Conservation (phyloP, 1,140 invertebrate genomes). For the Cheumatopsyche charites region DNA sequence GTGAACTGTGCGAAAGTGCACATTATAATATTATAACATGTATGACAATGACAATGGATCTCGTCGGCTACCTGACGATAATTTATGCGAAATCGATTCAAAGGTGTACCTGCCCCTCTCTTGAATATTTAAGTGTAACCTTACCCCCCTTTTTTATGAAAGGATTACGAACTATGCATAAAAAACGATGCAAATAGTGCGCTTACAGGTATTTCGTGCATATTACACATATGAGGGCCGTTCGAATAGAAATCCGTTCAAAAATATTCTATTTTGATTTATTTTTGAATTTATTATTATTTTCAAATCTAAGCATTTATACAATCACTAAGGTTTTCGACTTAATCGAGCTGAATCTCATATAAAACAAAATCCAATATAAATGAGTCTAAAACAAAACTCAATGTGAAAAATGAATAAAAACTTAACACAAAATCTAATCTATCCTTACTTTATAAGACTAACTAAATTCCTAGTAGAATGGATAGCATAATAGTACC, state of each 20-base stretch:
- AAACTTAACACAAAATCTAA: too few species aligned
- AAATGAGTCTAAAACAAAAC: too few species aligned
- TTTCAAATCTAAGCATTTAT: slow-evolving; percentile 56
- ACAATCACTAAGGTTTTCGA: slow-evolving; percentile 55
- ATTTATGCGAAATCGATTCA: slow-evolving; percentile 64
- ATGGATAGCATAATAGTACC: slow-evolving; percentile 56
- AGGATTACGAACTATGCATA: not conserved
- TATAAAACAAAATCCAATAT: too few species aligned
- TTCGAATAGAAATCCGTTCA: slow-evolving; percentile 60
- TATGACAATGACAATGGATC: slow-evolving; percentile 26
- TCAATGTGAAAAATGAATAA: too few species aligned
- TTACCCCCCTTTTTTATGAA: slow-evolving; percentile 59
- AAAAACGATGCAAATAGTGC: slow-evolving; percentile 52
- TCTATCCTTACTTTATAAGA: too few species aligned
- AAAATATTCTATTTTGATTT: too few species aligned
- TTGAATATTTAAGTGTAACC: slow-evolving; percentile 63
- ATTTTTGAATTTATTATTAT: too few species aligned
- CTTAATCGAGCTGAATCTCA: too few species aligned
- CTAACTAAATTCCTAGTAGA: too few species aligned
- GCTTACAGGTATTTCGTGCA: slow-evolving; percentile 54
- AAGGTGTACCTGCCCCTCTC: slow-evolving; percentile 62
- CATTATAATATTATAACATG: slow-evolving; percentile 52
- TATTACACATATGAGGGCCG: slow-evolving; percentile 54
- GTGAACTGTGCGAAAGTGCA: slow-evolving; percentile 36
- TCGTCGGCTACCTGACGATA: slow-evolving; percentile 60